Evolutionary conservation across 2,797 vertebrate species (phyloP).

Genomic region (Sternarchorhynchus goeldii): DNA sequence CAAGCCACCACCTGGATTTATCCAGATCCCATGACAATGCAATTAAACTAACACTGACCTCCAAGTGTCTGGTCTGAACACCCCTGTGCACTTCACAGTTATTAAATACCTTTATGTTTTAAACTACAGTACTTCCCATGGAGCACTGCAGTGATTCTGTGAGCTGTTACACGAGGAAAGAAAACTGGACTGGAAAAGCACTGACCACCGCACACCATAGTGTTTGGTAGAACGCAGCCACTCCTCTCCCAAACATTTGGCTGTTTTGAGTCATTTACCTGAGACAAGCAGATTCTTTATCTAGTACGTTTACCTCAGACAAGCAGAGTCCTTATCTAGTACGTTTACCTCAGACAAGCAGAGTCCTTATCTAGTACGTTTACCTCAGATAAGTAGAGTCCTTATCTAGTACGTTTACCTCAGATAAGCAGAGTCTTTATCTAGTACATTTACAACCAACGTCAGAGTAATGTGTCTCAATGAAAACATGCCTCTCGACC

Average conservation of each 20-base stretch:
- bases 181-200: background rate
- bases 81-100: background rate
- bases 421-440: background rate
- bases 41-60: slow-evolving; percentile 44
- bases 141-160: background rate
- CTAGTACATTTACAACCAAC: background rate
- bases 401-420: background rate
- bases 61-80: background rate
- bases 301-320: background rate
- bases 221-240: no score
- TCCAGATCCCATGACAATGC: slow-evolving; percentile 49
- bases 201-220: no score
- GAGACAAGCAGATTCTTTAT: background rate
- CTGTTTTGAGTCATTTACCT: background rate
- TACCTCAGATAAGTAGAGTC: no score
- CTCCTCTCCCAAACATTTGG: background rate
- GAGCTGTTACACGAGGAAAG: background rate
- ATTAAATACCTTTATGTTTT: background rate
- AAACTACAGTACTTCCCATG: background rate
- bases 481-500: background rate
- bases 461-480: background rate
- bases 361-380: no score
- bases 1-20: slow-evolving; percentile 39
- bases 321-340: background rate
- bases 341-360: background rate